A percentile compares a stretch with the other conserved stretches of the same genome.
These are phyloP conservation scores for Lemur catta DNA, from an alignment of 2,797 vertebrate species.

Conservation along the genomic window DNA sequence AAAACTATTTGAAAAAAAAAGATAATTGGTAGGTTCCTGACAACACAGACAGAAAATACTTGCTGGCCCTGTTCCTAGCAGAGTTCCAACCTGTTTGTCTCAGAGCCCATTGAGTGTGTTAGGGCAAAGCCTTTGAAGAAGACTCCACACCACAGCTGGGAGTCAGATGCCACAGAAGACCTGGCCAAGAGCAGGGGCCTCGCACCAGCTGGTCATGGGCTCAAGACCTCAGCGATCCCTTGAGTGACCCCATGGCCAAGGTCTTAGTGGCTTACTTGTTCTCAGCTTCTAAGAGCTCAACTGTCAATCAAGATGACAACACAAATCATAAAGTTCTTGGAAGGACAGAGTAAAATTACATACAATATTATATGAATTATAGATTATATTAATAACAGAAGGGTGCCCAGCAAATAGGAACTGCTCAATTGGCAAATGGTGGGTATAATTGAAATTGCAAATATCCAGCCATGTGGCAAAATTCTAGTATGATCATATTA, in stretches of 20 bases:
- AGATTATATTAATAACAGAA: not conserved
- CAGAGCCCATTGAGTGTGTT: not conserved
- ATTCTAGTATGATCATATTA: not conserved
- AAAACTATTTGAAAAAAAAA: not conserved
- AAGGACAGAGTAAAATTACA: not conserved
- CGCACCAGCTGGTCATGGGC: rapidly evolving
- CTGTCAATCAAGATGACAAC: not conserved
- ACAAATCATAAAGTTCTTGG: not conserved
- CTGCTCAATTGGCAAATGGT: not conserved
- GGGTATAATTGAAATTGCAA: not conserved
- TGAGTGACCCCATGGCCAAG: rapidly evolving
- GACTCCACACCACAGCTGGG: too few species aligned
- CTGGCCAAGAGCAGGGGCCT: too few species aligned
- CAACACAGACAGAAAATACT: not conserved
- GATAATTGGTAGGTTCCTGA: not conserved
- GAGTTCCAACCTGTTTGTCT: not conserved
- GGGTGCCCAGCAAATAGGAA: not conserved
- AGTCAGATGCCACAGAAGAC: rapidly evolving
- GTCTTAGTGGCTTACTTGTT: not conserved
- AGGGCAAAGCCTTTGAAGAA: not conserved
- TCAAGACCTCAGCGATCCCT: not conserved
- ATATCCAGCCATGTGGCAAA: not conserved
- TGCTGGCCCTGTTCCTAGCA: not conserved
- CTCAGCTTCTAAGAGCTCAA: not conserved
- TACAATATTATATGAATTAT: not conserved